Evolutionary conservation across 2,888 invertebrate genomes (phyloP).

Genomic region (Drosophila picticornis): DNA sequence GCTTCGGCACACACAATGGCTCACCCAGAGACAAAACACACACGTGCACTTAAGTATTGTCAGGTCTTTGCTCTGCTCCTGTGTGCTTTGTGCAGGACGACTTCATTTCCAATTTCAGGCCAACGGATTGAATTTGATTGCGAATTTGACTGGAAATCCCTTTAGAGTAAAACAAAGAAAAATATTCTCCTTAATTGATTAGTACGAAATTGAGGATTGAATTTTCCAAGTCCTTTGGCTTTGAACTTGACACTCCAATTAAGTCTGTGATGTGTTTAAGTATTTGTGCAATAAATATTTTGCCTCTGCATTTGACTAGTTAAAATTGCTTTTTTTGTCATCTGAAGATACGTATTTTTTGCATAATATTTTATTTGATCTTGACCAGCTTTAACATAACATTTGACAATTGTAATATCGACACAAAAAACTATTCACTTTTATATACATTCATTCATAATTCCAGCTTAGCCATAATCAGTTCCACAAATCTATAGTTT

Average conservation of each 20-base stretch:
- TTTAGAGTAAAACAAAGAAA: background rate
- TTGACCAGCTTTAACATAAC: background rate
- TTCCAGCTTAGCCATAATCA: background rate
- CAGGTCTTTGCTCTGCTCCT: constrained; percentile 37
- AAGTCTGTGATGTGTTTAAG: background rate
- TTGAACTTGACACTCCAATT: background rate
- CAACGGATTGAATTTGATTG: background rate
- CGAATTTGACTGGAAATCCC: background rate
- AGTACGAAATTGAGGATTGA: background rate
- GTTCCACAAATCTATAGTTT: background rate
- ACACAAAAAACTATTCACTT: background rate
- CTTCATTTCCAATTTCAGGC: constrained; percentile 5
- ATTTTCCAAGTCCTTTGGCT: background rate
- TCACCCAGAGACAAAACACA: constrained; percentile 3
- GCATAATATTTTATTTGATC: background rate
- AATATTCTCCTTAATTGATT: background rate
- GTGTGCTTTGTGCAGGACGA: constrained; percentile 26
- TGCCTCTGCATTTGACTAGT: background rate
- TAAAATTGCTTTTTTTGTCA: background rate
- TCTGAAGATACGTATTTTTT: background rate
- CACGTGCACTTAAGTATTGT: constrained; percentile 1
- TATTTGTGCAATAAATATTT: background rate
- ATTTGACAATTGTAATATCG: background rate
- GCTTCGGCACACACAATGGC: constrained; percentile 13
- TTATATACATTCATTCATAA: background rate